A percentile compares a stretch with the other conserved stretches of the same genome.
phyloP scores from a whole-genome alignment of 2,888 invertebrate species.

The Chaitophorus viminalis region DNA sequence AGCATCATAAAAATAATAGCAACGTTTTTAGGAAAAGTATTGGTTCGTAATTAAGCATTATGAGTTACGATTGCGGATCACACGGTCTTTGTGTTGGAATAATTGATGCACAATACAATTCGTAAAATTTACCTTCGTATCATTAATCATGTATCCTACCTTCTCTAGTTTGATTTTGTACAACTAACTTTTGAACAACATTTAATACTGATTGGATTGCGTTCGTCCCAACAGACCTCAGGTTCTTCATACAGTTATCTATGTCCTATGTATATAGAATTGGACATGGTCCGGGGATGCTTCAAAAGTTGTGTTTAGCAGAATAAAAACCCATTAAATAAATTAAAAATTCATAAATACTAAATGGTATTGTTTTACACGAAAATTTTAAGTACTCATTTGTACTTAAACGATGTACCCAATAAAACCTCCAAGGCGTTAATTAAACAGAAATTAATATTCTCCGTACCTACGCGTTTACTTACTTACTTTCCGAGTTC shows the following conservation, averaged over 20 bases:
- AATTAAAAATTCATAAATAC: too few relatives aligned
- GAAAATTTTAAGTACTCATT: too few relatives aligned
- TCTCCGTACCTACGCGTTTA: background rate
- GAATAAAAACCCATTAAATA: too few relatives aligned
- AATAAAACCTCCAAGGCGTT: background rate
- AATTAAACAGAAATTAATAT: background rate
- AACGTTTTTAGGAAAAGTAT: background rate
- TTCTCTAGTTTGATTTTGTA: slow-evolving; percentile 6
- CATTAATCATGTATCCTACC: slow-evolving; percentile 21
- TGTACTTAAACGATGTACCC: too few relatives aligned
- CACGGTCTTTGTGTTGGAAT: background rate
- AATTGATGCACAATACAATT: background rate
- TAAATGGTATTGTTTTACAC: too few relatives aligned
- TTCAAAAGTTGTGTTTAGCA: background rate
- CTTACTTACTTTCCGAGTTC: too few relatives aligned
- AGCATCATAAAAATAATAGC: background rate
- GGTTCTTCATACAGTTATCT: background rate
- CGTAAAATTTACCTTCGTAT: background rate
- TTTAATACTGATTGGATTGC: slow-evolving; percentile 25
- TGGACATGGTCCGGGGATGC: background rate
- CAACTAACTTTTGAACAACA: background rate
- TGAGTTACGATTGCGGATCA: background rate
- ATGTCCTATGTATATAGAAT: background rate
- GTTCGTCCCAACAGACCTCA: background rate
- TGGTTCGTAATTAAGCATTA: background rate